Evolutionary conservation across 2,888 invertebrate genomes (phyloP).

Genomic region (Tillus elongatus): DNA sequence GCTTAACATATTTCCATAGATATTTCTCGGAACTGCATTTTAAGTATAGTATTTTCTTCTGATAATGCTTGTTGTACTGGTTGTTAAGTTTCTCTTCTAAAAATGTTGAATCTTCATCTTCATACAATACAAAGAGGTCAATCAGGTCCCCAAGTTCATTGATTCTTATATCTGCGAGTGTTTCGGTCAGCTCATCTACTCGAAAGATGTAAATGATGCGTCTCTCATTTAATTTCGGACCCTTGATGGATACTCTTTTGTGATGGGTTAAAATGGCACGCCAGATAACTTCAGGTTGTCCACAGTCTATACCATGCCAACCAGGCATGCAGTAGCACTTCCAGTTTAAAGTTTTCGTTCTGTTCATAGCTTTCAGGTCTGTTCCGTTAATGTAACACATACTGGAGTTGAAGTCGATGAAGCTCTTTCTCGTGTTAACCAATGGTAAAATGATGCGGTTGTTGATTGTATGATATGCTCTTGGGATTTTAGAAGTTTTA

Average conservation of each 20-base stretch:
- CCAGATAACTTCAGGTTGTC: conserved; percentile 59
- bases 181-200: conserved; percentile 46
- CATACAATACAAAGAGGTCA: conserved; percentile 56
- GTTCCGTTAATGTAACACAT: conserved; percentile 40
- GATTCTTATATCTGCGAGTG: conserved; percentile 51
- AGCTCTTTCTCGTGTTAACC: conserved; percentile 28
- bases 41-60: conserved; percentile 48
- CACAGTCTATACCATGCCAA: conserved; percentile 58
- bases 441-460: conserved; percentile 27
- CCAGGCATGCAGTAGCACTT: conserved; percentile 50
- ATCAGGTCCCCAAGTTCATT: conserved; percentile 52
- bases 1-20: conserved; percentile 41
- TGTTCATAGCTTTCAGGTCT: conserved; percentile 37
- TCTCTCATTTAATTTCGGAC: conserved; percentile 42
- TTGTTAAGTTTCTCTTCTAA: conserved; percentile 43
- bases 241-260: conserved; percentile 41
- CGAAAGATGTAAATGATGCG: conserved; percentile 50
- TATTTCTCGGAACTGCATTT: conserved; percentile 33
- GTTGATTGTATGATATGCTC: conserved; percentile 33
- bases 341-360: conserved; percentile 35
- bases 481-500: conserved; percentile 1
- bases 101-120: conserved; percentile 37
- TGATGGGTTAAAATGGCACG: conserved; percentile 52
- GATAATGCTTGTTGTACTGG: conserved; percentile 43
- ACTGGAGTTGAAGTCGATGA: conserved; percentile 39